These are phyloP conservation scores for Cranoglanis bouderius DNA, from an alignment of 2,113 vertebrate species.

Conservation along the genomic window DNA sequence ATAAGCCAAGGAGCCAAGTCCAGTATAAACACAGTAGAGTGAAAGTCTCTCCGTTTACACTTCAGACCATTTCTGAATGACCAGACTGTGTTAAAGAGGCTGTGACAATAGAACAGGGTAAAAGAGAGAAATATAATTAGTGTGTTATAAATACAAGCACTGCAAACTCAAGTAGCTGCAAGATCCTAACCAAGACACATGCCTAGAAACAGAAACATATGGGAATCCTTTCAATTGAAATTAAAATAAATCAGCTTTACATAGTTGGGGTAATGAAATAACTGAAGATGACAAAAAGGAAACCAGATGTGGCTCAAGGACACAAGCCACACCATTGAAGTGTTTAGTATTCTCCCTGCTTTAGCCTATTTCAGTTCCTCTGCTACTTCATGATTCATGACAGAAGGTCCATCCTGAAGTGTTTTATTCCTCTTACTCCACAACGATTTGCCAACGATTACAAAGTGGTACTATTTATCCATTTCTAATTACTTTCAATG, in stretches of 20 bases:
- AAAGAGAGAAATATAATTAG: background rate
- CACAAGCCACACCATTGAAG: background rate
- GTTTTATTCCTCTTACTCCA: background rate
- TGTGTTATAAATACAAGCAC: background rate
- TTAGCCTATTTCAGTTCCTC: background rate
- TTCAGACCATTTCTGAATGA: background rate
- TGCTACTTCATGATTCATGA: background rate
- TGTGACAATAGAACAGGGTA: background rate
- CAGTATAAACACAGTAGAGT: constrained; percentile 13
- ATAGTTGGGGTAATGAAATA: background rate
- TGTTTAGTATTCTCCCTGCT: background rate
- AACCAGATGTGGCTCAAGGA: background rate
- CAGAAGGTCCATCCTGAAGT: background rate
- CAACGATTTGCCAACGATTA: background rate
- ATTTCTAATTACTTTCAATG: background rate
- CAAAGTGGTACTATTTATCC: background rate
- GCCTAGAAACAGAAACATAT: background rate
- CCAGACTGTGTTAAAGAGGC: background rate
- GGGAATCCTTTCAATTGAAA: background rate
- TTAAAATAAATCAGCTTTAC: background rate
- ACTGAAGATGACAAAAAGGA: background rate
- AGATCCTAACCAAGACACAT: background rate
- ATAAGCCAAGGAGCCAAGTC: background rate
- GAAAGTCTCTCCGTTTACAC: constrained; percentile 21
- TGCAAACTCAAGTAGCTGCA: background rate